Conservation (phyloP, 2,888 invertebrate genomes). For the Tenthredo mesomela region DNA sequence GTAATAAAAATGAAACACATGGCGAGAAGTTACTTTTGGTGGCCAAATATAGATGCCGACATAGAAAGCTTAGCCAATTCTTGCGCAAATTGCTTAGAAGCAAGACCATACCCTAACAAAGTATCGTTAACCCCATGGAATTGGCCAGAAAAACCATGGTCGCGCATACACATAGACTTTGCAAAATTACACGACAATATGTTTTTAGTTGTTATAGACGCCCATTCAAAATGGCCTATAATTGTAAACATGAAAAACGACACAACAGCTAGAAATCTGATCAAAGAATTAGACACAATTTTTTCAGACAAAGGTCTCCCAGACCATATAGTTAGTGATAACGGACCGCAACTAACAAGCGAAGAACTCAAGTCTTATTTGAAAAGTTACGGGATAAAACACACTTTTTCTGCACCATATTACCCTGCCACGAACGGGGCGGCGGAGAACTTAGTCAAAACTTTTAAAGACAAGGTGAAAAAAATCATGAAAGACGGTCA, state of each 20-base stretch:
- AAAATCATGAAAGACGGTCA: slow-evolving; percentile 50
- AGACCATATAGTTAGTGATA: not conserved
- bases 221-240: slow-evolving; percentile 18
- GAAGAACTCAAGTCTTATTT: not conserved
- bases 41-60: not conserved
- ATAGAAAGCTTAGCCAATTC: not conserved
- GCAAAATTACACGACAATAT: not conserved
- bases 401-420: slow-evolving; percentile 7
- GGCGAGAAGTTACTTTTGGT: slow-evolving; percentile 21
- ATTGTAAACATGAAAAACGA: not conserved
- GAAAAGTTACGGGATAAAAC: not conserved
- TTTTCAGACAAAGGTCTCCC: not conserved
- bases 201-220: not conserved
- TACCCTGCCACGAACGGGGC: slow-evolving; percentile 32
- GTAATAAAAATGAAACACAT: not conserved
- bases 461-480: slow-evolving; percentile 53
- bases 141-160: slow-evolving; percentile 6
- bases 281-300: not conserved
- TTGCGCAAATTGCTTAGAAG: not conserved
- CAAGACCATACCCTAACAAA: not conserved
- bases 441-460: slow-evolving; percentile 56
- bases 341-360: not conserved
- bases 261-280: not conserved
- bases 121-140: not conserved
- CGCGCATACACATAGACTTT: slow-evolving; percentile 14